These are phyloP conservation scores for Rousettus leschenaultii DNA, from an alignment of 2,113 vertebrate species.

Conservation along the genomic window DNA sequence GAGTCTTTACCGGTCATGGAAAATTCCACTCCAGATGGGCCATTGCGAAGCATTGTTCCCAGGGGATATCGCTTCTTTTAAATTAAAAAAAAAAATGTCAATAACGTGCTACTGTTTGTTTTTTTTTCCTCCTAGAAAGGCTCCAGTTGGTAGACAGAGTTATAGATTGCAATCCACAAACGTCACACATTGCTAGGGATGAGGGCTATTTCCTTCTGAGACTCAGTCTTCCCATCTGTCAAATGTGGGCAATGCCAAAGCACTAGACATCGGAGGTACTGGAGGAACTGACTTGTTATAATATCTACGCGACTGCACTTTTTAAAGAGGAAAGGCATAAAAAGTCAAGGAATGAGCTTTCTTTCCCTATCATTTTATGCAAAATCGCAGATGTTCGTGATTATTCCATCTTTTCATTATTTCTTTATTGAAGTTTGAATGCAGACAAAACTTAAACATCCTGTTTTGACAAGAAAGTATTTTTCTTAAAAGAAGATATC, in stretches of 20 bases:
- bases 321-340: background rate
- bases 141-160: background rate
- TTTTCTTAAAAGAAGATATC: background rate
- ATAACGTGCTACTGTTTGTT: background rate
- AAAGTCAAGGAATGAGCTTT: too few species aligned
- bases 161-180: background rate
- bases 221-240: background rate
- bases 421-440: background rate
- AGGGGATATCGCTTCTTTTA: background rate
- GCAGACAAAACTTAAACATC: background rate
- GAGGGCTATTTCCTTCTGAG: background rate
- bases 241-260: background rate
- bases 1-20: background rate
- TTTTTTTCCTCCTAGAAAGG: background rate
- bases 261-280: background rate
- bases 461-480: background rate
- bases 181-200: too few species aligned
- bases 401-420: background rate
- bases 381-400: background rate
- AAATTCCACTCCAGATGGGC: background rate
- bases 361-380: background rate
- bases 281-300: rapidly evolving
- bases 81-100: background rate
- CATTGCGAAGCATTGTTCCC: background rate
- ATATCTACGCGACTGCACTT: background rate